These are phyloP conservation scores for Eciton burchellii DNA, from an alignment of 1,140 invertebrate species.

Conservation along the genomic window DNA sequence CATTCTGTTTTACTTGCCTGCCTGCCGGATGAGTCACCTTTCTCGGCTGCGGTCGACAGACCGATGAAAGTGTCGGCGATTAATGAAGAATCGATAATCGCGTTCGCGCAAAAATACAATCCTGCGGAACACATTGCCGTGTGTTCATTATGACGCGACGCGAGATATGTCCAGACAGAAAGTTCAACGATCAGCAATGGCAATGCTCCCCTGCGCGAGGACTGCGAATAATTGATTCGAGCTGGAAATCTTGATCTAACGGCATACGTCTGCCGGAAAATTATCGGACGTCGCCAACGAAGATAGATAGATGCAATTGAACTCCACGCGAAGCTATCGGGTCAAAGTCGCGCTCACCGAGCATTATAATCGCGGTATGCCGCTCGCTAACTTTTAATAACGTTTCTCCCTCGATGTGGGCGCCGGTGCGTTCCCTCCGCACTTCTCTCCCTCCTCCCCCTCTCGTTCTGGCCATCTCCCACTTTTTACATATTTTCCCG, in stretches of 20 bases:
- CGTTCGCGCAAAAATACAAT: background rate
- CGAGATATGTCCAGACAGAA: background rate
- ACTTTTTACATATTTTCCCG: conserved; percentile 72
- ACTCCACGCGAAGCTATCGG: conserved; percentile 4
- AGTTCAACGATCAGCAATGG: background rate
- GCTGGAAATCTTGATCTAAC: conserved; percentile 1
- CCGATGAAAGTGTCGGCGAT: background rate
- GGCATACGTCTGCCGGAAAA: background rate
- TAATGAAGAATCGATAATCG: background rate
- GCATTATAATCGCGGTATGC: conserved; percentile 12
- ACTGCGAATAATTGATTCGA: conserved; percentile 13
- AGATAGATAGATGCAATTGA: background rate
- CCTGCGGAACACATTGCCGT: background rate
- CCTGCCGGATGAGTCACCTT: background rate
- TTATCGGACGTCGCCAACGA: too few relatives aligned
- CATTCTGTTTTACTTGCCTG: background rate
- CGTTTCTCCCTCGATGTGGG: conserved; percentile 60
- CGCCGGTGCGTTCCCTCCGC: conserved; percentile 34
- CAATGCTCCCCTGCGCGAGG: background rate
- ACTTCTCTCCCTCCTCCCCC: background rate
- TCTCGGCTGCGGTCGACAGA: background rate
- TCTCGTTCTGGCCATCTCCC: conserved; percentile 15
- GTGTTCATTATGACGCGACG: background rate
- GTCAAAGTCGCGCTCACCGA: background rate
- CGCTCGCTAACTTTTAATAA: conserved; percentile 67